phyloP scores from a whole-genome alignment of 2,888 invertebrate species.

The Conomelus anceps region DNA sequence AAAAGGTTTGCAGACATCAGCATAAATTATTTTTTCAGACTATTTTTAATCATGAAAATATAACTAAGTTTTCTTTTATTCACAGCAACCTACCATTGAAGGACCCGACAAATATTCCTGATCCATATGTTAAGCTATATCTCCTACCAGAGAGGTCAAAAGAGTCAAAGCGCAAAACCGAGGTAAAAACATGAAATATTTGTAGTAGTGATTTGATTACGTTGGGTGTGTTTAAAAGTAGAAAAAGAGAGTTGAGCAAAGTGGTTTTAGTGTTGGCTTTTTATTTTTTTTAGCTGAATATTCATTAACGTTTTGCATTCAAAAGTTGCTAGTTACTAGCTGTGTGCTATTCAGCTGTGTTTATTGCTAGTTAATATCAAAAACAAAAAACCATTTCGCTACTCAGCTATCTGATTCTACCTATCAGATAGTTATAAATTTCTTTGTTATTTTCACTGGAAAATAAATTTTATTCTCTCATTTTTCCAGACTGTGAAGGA shows the following conservation, averaged over 20 bases:
- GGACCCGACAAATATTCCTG: conserved; percentile 76
- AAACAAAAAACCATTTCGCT: not conserved
- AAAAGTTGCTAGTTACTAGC: not conserved
- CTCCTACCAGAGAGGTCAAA: conserved; percentile 76
- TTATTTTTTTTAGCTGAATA: not conserved
- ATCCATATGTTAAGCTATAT: conserved; percentile 85
- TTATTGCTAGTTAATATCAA: not conserved
- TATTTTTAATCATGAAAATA: too few species aligned
- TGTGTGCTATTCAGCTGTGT: not conserved
- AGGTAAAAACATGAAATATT: conserved; percentile 46
- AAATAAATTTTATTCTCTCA: not conserved
- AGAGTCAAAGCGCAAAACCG: conserved; percentile 81
- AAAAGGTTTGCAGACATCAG: too few species aligned
- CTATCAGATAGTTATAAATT: not conserved
- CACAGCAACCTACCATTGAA: conserved; percentile 69
- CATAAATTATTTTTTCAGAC: not conserved
- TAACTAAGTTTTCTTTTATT: conserved; percentile 33
- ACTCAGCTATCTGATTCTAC: not conserved
- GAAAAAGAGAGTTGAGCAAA: too few species aligned
- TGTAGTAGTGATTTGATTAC: too few species aligned
- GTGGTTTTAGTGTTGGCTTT: too few species aligned
- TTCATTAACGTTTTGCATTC: too few species aligned
- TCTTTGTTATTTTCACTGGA: not conserved
- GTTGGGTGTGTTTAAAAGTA: too few species aligned
- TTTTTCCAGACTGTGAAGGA: conserved; percentile 63